phyloP scores from a whole-genome alignment of 2,888 invertebrate genomes.

The Cryptus armator region DNA sequence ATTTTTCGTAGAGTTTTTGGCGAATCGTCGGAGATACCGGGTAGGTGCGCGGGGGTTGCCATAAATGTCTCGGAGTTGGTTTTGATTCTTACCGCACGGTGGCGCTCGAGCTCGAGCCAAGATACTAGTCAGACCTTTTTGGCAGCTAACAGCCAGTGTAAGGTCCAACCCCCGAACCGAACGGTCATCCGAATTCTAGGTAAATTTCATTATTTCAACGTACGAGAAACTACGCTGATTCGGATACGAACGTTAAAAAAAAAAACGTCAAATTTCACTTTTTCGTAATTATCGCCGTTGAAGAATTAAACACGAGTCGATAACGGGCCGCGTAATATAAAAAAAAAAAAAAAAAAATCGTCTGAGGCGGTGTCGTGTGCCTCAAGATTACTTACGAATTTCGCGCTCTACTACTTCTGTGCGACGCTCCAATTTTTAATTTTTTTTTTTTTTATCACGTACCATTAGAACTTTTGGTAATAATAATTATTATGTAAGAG shows the following conservation, averaged over 20 bases:
- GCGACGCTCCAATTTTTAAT: conserved; percentile 23
- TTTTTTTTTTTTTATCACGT: background rate
- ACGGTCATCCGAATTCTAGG: conserved; percentile 85
- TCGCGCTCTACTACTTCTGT: conserved; percentile 45
- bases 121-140: conserved; percentile 84
- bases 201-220: conserved; percentile 73
- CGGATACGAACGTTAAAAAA: conserved; percentile 27
- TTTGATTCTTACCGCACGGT: conserved; percentile 72
- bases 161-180: conserved; percentile 85
- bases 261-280: background rate
- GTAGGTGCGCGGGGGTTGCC: conserved; percentile 83
- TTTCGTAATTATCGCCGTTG: background rate
- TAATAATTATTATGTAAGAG: background rate
- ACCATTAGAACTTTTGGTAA: background rate
- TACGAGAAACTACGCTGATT: conserved; percentile 56
- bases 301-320: conserved; percentile 1
- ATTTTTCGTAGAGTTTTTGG: conserved; percentile 54
- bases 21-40: conserved; percentile 53
- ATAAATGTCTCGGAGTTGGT: conserved; percentile 83
- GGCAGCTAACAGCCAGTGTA: conserved; percentile 83
- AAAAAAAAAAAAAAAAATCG: background rate
- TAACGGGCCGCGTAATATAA: background rate
- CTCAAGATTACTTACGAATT: conserved; percentile 59
- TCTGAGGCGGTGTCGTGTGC: conserved; percentile 64
- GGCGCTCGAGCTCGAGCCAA: conserved; percentile 80